Evolutionary conservation across 2,888 invertebrate species (phyloP).

Genomic region (Erebia ligea): DNA sequence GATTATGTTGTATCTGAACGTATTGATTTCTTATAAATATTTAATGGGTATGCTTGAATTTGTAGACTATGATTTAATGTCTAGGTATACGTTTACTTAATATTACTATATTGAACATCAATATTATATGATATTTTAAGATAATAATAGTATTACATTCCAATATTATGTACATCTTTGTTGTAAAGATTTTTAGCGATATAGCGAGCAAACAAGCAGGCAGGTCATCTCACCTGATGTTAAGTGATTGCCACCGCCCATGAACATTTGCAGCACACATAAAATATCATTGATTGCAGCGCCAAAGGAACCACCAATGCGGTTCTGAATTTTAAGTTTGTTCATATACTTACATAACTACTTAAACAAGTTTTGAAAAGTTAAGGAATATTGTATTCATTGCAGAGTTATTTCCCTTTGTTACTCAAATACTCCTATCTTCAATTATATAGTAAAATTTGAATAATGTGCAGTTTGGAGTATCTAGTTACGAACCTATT

Average conservation of each 20-base stretch:
- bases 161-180: too few relatives aligned
- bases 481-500: neutral
- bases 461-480: neutral
- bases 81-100: neutral
- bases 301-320: too few relatives aligned
- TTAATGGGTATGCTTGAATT: slow-evolving; percentile 26
- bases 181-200: too few relatives aligned
- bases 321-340: too few relatives aligned
- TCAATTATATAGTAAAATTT: neutral
- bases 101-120: neutral
- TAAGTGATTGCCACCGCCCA: too few relatives aligned
- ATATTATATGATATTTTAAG: neutral
- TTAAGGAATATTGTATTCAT: neutral
- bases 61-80: slow-evolving; percentile 19
- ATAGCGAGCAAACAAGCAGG: too few relatives aligned
- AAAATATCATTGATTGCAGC: too few relatives aligned
- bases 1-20: slow-evolving; percentile 17
- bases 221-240: too few relatives aligned
- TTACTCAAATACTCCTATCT: neutral
- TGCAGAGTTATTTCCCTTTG: neutral
- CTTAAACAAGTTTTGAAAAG: neutral
- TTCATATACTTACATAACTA: neutral
- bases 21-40: slow-evolving; percentile 36
- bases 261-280: too few relatives aligned
- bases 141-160: too few relatives aligned